A percentile compares a stretch with the other conserved stretches of the same genome.
Evolutionary conservation across 2,797 vertebrate species (phyloP).

Genomic region (Microctenopoma lineatum): DNA sequence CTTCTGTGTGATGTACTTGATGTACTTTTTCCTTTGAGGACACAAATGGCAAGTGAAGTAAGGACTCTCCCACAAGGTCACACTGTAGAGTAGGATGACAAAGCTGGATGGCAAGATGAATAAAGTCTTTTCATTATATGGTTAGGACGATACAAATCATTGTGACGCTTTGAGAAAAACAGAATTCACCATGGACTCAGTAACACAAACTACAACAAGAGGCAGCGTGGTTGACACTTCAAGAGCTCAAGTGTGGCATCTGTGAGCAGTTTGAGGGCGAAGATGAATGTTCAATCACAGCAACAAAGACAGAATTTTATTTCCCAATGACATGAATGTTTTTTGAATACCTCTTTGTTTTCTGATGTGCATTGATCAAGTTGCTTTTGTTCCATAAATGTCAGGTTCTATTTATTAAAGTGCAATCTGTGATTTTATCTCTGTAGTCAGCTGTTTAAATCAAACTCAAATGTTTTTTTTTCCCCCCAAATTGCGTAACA

Average conservation of each 20-base stretch:
- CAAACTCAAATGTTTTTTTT: too few relatives aligned
- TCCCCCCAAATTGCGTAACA: too few relatives aligned
- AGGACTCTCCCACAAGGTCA: conserved; percentile 56
- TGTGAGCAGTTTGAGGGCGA: conserved; percentile 27
- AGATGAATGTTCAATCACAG: conserved; percentile 12
- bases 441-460: background rate
- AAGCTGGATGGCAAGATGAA: conserved; percentile 37
- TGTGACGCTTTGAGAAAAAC: conserved; percentile 30
- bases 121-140: conserved; percentile 48
- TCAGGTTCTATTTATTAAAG: conserved; percentile 47
- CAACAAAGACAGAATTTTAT: background rate
- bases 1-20: conserved; percentile 6
- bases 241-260: conserved; percentile 11
- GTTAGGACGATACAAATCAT: conserved; percentile 51
- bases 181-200: conserved; percentile 34
- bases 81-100: conserved; percentile 7
- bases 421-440: conserved; percentile 11
- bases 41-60: conserved; percentile 33
- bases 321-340: background rate
- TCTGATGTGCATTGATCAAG: conserved; percentile 28
- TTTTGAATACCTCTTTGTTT: conserved; percentile 10
- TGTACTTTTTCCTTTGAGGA: conserved; percentile 25
- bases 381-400: conserved; percentile 48
- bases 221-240: conserved; percentile 10
- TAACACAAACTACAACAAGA: conserved; percentile 37